Evolutionary conservation across 2,113 vertebrate genomes (phyloP).

Genomic region (Nematolebias whitei): DNA sequence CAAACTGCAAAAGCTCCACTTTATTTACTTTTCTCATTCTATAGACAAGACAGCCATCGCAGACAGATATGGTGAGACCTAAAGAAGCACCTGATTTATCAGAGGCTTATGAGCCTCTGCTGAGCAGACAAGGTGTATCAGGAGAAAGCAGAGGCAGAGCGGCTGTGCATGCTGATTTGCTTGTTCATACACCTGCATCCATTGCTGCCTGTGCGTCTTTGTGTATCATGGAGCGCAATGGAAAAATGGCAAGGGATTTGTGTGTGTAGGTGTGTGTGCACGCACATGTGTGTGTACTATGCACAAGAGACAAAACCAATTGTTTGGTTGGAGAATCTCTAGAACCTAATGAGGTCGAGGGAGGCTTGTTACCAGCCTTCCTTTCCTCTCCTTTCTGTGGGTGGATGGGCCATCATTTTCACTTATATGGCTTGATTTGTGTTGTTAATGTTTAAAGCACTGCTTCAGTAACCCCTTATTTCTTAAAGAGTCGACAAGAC

Average conservation of each 20-base stretch:
- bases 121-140: constrained; percentile 13
- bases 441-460: constrained; percentile 35
- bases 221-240: constrained; percentile 34
- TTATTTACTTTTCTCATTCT: constrained; percentile 4
- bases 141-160: constrained; percentile 6
- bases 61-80: constrained; percentile 6
- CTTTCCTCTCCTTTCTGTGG: constrained; percentile 26
- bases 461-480: constrained; percentile 43
- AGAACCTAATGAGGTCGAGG: constrained; percentile 66
- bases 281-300: background rate
- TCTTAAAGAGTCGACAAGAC: constrained; percentile 40
- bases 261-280: constrained; percentile 6
- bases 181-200: constrained; percentile 12
- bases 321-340: constrained; percentile 60
- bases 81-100: constrained; percentile 22
- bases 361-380: constrained; percentile 60
- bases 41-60: background rate
- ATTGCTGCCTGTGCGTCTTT: constrained; percentile 12
- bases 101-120: constrained; percentile 15
- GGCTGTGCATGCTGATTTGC: constrained; percentile 1
- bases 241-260: constrained; percentile 36
- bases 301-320: constrained; percentile 61
- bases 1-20: background rate
- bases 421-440: constrained; percentile 35
- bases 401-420: constrained; percentile 17